Evolutionary conservation across 1,140 invertebrate species (phyloP).

Genomic region (Colletes gigas): DNA sequence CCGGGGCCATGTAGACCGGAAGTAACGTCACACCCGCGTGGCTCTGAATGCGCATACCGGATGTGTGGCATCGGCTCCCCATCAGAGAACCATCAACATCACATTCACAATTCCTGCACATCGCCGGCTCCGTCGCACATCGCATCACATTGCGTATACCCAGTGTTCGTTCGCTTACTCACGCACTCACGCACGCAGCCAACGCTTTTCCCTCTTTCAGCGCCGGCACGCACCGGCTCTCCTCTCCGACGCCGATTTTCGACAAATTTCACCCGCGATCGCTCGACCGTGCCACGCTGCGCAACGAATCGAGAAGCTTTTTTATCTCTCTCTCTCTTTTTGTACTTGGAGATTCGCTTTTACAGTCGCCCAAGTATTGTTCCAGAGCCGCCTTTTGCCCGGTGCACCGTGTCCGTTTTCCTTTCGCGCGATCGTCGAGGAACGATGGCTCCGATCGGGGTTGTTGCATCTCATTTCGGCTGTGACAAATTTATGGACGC

Average conservation of each 20-base stretch:
- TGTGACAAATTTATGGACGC: too few species aligned
- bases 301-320: conserved; percentile 32
- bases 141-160: conserved; percentile 67
- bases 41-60: conserved; percentile 82
- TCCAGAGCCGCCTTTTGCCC: too few species aligned
- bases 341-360: background rate
- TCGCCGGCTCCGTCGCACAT: conserved; percentile 72
- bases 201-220: background rate
- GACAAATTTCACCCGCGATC: conserved; percentile 39
- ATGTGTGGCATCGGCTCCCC: conserved; percentile 81
- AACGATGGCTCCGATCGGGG: too few species aligned
- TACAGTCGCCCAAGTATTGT: too few species aligned
- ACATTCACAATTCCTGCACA: conserved; percentile 76
- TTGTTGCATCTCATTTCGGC: too few species aligned
- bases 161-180: background rate
- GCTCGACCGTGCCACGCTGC: conserved; percentile 24
- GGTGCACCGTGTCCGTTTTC: too few species aligned
- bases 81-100: conserved; percentile 79
- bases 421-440: too few species aligned
- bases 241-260: conserved; percentile 26
- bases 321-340: background rate
- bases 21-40: conserved; percentile 82
- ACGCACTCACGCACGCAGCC: background rate
- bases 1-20: conserved; percentile 80
- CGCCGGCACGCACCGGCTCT: background rate